Evolutionary conservation across 2,888 invertebrate species (phyloP), one percentile per base, ranked within the genome.

Genomic region (Lasioglossum morio): DNA sequence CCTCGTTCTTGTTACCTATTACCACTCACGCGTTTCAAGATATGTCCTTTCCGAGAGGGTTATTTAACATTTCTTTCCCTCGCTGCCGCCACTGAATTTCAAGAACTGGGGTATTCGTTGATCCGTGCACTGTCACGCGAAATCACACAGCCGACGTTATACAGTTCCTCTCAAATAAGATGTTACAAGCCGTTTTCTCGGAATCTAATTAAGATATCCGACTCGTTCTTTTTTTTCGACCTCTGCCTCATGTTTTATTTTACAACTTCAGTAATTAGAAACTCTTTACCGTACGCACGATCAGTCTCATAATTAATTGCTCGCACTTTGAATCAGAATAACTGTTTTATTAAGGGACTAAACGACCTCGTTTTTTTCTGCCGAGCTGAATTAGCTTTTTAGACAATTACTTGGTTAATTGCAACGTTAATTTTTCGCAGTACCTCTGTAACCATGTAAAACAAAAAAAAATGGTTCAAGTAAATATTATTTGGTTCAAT

Each of bases 11-110:
- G 74, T 77, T 79, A 85, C 82, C 80, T 85, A 70, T 66, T 76
- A 77, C 84, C 48, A 81, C 85, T 91, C 86, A 87, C 87, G 77
- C 84, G 86, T 81, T 77, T 72, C 76, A 82, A 82, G 72, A 27
- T 82, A 85, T 78, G 76, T 85, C 76, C 74, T 80, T 78, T 70
- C 48, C 81, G 27, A 53, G 70, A 80, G 76, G 72, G 60, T 87
- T 81, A 37, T 72, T 84, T 46, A 16, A 40, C 40, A 72, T 72
- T 79, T 43, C 46, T 72, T 77, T 40, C n/a, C 66, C 66, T 37
- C 57, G 16, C 19, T n/a, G 2, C 34, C 27, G 66, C 30, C 48
- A 37, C 72, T 70, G 70, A 82, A 78, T 74, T 81, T 86, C 72
- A 82, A 75, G 70, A 53, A 16, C 66, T 69, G 30, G 23, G 19